Evolutionary conservation across 1,140 invertebrate genomes (phyloP).

Genomic region (Matsumurasca onukii): DNA sequence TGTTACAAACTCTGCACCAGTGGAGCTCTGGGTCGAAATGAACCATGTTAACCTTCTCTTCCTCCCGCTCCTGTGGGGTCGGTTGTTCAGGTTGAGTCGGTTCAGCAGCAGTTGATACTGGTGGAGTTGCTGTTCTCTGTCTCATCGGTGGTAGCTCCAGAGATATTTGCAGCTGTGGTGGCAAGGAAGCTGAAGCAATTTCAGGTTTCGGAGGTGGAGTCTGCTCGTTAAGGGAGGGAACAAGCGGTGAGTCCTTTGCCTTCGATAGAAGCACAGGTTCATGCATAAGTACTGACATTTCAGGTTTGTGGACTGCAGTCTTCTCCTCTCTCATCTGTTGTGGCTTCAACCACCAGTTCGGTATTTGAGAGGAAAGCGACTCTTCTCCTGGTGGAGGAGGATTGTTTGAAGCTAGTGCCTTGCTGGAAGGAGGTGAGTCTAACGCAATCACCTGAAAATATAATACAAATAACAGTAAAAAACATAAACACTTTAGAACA

Average conservation of each 20-base stretch:
- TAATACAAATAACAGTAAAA: conserved; percentile 48
- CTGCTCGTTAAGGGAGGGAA: no score
- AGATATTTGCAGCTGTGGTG: no score
- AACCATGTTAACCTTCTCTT: conserved; percentile 66
- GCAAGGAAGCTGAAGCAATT: no score
- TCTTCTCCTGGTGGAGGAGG: not conserved
- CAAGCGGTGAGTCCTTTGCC: no score
- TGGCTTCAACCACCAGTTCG: conserved; percentile 9
- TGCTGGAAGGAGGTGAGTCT: not conserved
- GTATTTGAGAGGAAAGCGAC: not conserved
- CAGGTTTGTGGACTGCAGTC: no score
- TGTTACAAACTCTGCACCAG: conserved; percentile 82
- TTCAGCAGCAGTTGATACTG: not conserved
- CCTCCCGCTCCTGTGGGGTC: conserved; percentile 36
- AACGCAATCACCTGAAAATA: conserved; percentile 3
- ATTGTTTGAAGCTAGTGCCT: no score
- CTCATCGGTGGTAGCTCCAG: no score
- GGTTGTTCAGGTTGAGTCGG: not conserved
- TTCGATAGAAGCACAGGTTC: no score
- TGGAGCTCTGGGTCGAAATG: conserved; percentile 87
- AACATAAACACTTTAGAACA: not conserved
- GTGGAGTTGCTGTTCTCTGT: not conserved
- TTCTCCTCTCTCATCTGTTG: no score
- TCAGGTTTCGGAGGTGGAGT: no score
- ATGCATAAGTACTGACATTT: no score